Base-by-base conservation (phyloP, 2,797 vertebrate genomes). In the Helarctos malayanus region DNA sequence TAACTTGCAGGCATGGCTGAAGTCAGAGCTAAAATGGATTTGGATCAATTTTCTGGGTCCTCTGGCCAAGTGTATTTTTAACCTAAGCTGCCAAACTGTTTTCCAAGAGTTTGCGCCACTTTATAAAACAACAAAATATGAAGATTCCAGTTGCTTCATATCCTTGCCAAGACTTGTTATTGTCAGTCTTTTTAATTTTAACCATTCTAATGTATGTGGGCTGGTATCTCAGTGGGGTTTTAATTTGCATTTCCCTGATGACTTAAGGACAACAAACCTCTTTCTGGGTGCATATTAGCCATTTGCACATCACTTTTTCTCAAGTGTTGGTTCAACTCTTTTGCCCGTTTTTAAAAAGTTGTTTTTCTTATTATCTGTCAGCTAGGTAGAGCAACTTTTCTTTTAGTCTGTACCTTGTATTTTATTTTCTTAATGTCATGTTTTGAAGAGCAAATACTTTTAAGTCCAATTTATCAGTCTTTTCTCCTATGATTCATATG, bases 151-250 rank as follows among this genome's bases (percentile, higher is more conserved):
- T 47, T 87, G 47, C 0, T 73, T 81, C 47, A 73, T 1, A 2
- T 59, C 32, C 79, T 87, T 68, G 27, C 7, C 84, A 94, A 78
- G 29, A 81, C 32, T 68, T 87, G 47, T 8, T 82, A 81, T 97
- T 80, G 8, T 90, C 47, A 78, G 11, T 59, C 71, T 92, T 90
- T 85, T 63, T 11, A 76, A 65, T 52, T 95, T 71, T 90, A 90
- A 10, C 38, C 23, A 25, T 63, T 96, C 7, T 82, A 54, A 35
- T 19, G 3, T 41, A 0, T 71, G 0, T 69, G 3, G 5, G 19
- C 13, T 76, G 41, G 7, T 86, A 71, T 69, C 12, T 49, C 29
- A 52, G 7, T 92, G 16, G 54, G 10, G 32, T 86, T 94, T 95
- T 41, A 80, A 52, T 76, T 75, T 95, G 8, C 19, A 38, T 78